phyloP scores from a whole-genome alignment of 2,797 vertebrate genomes.

The Arrhamphus sclerolepis region DNA sequence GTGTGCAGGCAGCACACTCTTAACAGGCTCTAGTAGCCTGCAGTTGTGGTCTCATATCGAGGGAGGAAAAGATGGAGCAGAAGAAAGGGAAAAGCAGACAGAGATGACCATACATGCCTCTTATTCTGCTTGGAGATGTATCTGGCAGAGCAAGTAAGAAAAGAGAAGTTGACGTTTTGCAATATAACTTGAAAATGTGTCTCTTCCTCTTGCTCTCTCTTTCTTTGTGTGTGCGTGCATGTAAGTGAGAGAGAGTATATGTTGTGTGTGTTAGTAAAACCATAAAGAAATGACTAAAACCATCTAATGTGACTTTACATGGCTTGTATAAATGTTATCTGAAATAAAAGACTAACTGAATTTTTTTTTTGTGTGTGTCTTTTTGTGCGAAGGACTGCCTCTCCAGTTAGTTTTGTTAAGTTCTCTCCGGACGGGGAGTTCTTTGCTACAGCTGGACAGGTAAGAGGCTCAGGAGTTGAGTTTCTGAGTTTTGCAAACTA shows the following conservation, averaged over 20 bases:
- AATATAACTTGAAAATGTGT: no score
- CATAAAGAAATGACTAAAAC: not conserved
- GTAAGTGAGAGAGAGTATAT: no score
- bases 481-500: not conserved
- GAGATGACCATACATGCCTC: constrained; percentile 58
- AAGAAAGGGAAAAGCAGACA: constrained; percentile 64
- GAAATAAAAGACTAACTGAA: not conserved
- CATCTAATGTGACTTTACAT: not conserved
- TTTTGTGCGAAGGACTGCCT: constrained; percentile 86
- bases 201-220: no score
- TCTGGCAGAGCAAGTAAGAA: constrained; percentile 96
- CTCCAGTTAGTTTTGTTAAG: constrained; percentile 91
- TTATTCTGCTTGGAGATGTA: constrained; percentile 86
- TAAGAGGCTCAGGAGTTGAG: constrained; percentile 54
- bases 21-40: constrained; percentile 90
- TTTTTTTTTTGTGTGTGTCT: not conserved
- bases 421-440: constrained; percentile 97
- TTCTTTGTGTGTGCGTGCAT: no score
- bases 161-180: not conserved
- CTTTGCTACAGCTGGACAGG: constrained; percentile 97
- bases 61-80: constrained; percentile 70
- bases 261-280: no score
- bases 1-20: constrained; percentile 83
- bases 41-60: constrained; percentile 89
- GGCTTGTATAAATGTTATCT: not conserved